Base-by-base conservation (phyloP, 2,888 invertebrate genomes). In the Idaea dimidiata region DNA sequence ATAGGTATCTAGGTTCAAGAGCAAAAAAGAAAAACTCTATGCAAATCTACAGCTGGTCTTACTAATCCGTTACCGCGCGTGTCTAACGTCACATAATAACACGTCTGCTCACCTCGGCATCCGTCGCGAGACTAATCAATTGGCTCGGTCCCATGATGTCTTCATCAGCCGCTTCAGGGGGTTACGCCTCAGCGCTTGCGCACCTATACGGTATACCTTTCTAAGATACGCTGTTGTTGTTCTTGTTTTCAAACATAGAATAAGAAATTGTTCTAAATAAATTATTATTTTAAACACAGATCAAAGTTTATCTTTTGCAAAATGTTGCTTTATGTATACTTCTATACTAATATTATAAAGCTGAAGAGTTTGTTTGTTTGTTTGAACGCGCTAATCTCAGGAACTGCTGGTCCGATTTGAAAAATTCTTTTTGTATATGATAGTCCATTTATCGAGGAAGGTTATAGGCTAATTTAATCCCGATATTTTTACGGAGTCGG, bases 61-160 rank as follows among this genome's bases (percentile, higher is more conserved):
- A 61, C 58, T 59, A 62, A 60, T 71, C 73, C 76, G 76, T 75
- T 82, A 78, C 79, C 79, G 80, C 88, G 88, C 88, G 86, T 87
- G 86, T 86, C 86, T 86, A 90, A 89, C 83, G 84, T 89, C 87
- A 82, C 84, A 88, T 90, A 89, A 90, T 90, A 90, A 89, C 82
- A 90, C 83, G 85, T 86, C 86, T 79, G 82, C 76, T 74, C 76
- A 70, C 73, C 73, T 78, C 81, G 77, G 71, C 80, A 84, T 78
- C 81, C 86, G 91, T 88, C 88, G 88, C 91, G 91, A 88, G 84
- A 86, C 91, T 91, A 91, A 91, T 91, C 91, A 91, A 92, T 92
- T 90, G 90, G 82, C 82, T 83, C 80, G 85, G 84, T 71, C 81
- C 82, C 87, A 84, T 91, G 91, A 92, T 92, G 91, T 89, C 91